phyloP scores from a whole-genome alignment of 2,113 vertebrate genomes.

The Albula goreensis region DNA sequence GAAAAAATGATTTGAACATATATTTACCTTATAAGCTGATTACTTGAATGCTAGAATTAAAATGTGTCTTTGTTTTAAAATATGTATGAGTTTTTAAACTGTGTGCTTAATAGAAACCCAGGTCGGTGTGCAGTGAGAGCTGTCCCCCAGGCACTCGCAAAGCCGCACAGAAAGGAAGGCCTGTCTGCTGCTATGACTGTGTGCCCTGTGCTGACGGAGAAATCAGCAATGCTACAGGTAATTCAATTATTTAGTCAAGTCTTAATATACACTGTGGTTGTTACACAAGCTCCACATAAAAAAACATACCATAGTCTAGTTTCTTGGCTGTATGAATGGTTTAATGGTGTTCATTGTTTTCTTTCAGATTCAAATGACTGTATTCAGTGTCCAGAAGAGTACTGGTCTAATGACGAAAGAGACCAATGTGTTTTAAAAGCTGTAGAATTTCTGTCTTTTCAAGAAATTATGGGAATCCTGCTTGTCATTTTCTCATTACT shows the following conservation, averaged over 20 bases:
- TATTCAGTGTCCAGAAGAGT: slow-evolving; percentile 7
- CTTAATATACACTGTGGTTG: too few relatives aligned
- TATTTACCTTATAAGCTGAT: too few relatives aligned
- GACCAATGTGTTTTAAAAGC: slow-evolving; percentile 17
- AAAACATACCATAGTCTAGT: too few relatives aligned
- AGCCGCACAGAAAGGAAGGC: slow-evolving; percentile 67
- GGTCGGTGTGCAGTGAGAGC: slow-evolving; percentile 71
- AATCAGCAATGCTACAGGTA: slow-evolving; percentile 68
- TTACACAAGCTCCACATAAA: too few relatives aligned
- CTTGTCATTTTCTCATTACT: slow-evolving; percentile 10
- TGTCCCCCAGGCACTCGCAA: slow-evolving; percentile 69
- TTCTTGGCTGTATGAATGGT: not conserved
- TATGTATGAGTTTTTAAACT: not conserved
- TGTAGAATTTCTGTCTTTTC: slow-evolving; percentile 15
- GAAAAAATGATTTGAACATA: too few relatives aligned
- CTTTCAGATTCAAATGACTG: slow-evolving; percentile 27
- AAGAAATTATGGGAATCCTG: slow-evolving; percentile 17
- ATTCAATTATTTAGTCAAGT: not conserved
- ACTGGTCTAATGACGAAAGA: slow-evolving; percentile 6
- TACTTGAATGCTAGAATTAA: not conserved
- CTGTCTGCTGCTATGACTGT: slow-evolving; percentile 73
- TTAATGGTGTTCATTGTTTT: not conserved
- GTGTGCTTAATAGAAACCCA: slow-evolving; percentile 56
- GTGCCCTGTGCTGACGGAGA: slow-evolving; percentile 70
- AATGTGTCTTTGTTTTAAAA: not conserved